Evolutionary conservation across 2,113 vertebrate species (phyloP).

Genomic region (Balaeniceps rex): DNA sequence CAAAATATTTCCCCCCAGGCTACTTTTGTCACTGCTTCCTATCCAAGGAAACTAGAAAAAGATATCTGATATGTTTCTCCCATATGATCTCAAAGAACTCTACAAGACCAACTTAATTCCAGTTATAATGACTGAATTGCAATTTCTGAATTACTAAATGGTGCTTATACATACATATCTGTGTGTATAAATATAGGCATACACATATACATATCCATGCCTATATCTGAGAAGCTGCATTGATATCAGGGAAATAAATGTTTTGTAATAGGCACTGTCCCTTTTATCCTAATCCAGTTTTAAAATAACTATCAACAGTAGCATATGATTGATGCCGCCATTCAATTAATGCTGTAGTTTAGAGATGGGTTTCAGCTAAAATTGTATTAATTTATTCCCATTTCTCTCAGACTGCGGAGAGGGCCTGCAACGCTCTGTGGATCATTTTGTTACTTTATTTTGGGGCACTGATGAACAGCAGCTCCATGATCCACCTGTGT

Average conservation of each 20-base stretch:
- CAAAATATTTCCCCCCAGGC: not conserved
- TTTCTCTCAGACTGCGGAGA: not conserved
- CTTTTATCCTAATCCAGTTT: not conserved
- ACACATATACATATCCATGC: rapidly evolving
- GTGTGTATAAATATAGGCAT: not conserved
- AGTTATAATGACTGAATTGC: not conserved
- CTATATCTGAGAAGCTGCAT: not conserved
- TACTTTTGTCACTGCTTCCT: not conserved
- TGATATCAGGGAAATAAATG: not conserved
- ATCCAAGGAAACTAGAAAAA: not conserved
- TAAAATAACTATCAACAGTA: not conserved
- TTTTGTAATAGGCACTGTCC: not conserved
- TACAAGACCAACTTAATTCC: not conserved
- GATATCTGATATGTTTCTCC: not conserved
- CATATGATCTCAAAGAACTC: not conserved
- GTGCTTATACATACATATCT: not conserved
- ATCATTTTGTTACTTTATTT: not conserved
- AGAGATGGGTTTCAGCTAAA: not conserved
- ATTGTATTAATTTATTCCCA: not conserved
- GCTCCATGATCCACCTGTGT: not conserved
- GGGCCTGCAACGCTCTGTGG: not conserved
- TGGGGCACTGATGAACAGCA: not conserved
- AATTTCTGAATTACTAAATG: not conserved
- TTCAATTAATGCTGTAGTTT: not conserved
- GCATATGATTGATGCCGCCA: not conserved